Evolutionary conservation across 2,113 vertebrate species (phyloP).

Genomic region (Rhinolophus ferrumequinum): DNA sequence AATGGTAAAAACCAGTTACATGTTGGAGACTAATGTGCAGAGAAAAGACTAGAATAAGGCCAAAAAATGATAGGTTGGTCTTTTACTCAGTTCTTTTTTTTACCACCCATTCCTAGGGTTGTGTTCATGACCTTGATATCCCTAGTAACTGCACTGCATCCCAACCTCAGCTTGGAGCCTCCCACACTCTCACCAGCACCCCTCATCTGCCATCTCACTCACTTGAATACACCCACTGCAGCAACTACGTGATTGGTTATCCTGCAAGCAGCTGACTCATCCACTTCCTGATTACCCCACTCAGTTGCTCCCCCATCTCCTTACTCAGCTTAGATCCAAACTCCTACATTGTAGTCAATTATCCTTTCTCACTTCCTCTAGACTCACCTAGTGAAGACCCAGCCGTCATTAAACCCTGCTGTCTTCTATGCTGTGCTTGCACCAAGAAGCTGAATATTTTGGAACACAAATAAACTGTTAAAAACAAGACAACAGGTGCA

Average conservation of each 20-base stretch:
- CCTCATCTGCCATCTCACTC: background rate
- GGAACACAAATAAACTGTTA: background rate
- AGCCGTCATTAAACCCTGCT: background rate
- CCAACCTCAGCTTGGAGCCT: background rate
- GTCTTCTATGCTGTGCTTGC: background rate
- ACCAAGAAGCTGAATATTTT: background rate
- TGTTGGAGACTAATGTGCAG: background rate
- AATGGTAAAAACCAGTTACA: background rate
- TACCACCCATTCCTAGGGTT: background rate
- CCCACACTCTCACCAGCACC: background rate
- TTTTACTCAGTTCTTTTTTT: background rate
- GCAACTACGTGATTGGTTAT: background rate
- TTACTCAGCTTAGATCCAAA: background rate
- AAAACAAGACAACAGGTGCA: background rate
- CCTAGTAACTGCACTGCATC: background rate
- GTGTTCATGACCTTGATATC: background rate
- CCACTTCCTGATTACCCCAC: background rate
- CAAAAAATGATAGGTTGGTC: background rate
- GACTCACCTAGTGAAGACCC: background rate
- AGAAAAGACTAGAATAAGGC: background rate
- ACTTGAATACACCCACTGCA: background rate
- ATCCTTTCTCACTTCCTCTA: background rate
- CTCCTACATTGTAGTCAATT: background rate
- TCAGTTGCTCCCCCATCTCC: background rate
- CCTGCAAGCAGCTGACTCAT: background rate